Evolutionary conservation across 2,888 invertebrate species (phyloP).

Genomic region (Phortica magna): DNA sequence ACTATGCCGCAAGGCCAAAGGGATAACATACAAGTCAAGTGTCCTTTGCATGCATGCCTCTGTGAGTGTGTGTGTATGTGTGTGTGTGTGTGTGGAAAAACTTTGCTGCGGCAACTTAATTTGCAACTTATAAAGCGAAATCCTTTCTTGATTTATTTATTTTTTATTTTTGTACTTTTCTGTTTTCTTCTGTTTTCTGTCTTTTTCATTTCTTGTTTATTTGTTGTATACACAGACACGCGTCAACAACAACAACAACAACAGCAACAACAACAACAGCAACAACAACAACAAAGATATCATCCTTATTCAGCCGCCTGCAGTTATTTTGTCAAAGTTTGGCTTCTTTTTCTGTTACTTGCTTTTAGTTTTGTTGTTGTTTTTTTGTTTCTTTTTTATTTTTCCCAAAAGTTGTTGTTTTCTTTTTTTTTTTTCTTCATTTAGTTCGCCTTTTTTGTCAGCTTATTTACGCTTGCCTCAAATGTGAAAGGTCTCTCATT

Average conservation of each 20-base stretch:
- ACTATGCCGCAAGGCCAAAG: conserved; percentile 57
- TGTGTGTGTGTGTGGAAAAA: neutral
- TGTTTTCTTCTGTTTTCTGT: conserved; percentile 31
- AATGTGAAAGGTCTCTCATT: conserved; percentile 54
- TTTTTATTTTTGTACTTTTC: conserved; percentile 38
- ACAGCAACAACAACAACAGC: neutral
- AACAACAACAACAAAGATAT: neutral
- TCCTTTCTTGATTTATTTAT: conserved; percentile 66
- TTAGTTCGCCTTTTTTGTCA: conserved; percentile 37
- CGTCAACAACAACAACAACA: neutral
- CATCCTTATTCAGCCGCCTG: conserved; percentile 53
- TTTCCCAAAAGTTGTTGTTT: neutral
- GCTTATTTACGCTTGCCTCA: conserved; percentile 17
- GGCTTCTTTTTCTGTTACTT: conserved; percentile 55
- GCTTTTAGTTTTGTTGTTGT: neutral
- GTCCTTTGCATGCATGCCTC: neutral
- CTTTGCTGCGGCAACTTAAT: conserved; percentile 61
- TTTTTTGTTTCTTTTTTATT: neutral
- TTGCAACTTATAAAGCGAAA: conserved; percentile 72
- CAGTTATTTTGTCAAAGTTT: conserved; percentile 68
- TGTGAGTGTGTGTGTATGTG: neutral
- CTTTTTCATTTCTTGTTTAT: conserved; percentile 39
- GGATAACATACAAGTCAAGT: conserved; percentile 59
- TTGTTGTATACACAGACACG: conserved; percentile 55
- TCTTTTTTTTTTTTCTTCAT: conserved; percentile 35